Percentiles rank a stretch among this genome's conserved stretches.
Conservation (phyloP, 2,888 invertebrate genomes). For the Mylabris sibirica region DNA sequence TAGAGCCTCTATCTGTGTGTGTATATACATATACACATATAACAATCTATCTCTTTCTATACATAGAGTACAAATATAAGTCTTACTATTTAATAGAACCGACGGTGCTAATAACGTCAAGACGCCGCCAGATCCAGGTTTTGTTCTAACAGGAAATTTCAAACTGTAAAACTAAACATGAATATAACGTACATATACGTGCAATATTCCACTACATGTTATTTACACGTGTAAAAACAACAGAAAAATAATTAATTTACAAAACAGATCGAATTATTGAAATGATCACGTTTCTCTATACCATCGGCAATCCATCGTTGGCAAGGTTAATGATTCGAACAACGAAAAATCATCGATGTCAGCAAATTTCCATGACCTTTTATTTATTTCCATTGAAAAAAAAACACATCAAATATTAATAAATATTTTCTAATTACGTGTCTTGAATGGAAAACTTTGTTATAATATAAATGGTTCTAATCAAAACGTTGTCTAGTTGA, state of each 20-base stretch:
- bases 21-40: too few relatives aligned
- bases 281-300: background rate
- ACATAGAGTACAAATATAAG: background rate
- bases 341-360: background rate
- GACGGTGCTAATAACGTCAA: slow-evolving; percentile 1
- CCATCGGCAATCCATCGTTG: background rate
- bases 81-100: background rate
- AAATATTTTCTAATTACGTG: background rate
- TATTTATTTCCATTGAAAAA: background rate
- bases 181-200: too few relatives aligned
- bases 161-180: too few relatives aligned
- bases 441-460: background rate
- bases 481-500: slow-evolving; percentile 15
- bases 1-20: background rate
- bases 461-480: background rate
- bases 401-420: background rate
- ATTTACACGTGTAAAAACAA: too few relatives aligned
- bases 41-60: background rate
- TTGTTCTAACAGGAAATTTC: background rate
- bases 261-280: too few relatives aligned
- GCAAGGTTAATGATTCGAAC: background rate
- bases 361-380: slow-evolving; percentile 9
- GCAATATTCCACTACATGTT: too few relatives aligned
- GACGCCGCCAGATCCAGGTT: background rate
- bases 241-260: too few relatives aligned